phyloP scores from a whole-genome alignment of 2,113 vertebrate species.

The Salvelinus namaycush region DNA sequence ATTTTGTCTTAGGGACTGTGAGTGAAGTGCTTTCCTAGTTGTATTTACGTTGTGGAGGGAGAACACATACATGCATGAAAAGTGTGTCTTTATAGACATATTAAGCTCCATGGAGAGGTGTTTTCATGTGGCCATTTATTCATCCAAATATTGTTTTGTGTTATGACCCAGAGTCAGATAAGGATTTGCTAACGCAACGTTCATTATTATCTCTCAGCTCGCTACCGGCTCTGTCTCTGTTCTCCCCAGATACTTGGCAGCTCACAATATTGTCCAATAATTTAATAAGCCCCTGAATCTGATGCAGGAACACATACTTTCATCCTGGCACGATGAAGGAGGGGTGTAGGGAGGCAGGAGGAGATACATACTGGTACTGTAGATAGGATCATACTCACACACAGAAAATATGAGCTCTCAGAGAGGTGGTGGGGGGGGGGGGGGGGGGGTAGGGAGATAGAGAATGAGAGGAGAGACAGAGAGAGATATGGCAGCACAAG shows the following conservation, averaged over 20 bases:
- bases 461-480: not conserved
- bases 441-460: not conserved
- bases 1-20: slow-evolving; percentile 17
- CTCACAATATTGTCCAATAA: slow-evolving; percentile 63
- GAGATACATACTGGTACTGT: slow-evolving; percentile 26
- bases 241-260: slow-evolving; percentile 64
- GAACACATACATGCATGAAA: not conserved
- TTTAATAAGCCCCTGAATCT: slow-evolving; percentile 63
- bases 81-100: not conserved
- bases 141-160: not conserved
- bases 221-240: not conserved
- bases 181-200: slow-evolving; percentile 46
- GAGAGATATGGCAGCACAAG: not conserved
- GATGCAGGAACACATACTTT: slow-evolving; percentile 45
- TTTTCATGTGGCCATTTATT: not conserved
- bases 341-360: not conserved
- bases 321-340: slow-evolving; percentile 44
- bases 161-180: slow-evolving; percentile 9
- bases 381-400: slow-evolving; percentile 33
- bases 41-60: not conserved
- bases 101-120: not conserved
- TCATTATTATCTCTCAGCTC: slow-evolving; percentile 57
- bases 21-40: not conserved
- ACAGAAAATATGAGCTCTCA: no score
- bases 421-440: not conserved